Evolutionary conservation across 2,888 invertebrate species (phyloP).

Genomic region (Gortyna flavago): DNA sequence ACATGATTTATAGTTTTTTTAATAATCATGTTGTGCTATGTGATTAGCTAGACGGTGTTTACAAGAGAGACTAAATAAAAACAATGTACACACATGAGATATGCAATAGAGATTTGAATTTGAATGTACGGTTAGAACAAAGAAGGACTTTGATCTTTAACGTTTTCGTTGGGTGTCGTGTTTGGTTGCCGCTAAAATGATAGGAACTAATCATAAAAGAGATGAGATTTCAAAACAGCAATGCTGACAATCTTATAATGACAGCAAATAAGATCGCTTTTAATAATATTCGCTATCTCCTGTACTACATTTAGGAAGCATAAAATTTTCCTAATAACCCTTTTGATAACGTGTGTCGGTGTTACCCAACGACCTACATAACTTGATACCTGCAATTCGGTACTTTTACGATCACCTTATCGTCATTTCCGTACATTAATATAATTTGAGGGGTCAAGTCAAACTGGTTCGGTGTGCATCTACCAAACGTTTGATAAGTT

Average conservation of each 20-base stretch:
- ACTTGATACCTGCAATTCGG: slow-evolving; percentile 51
- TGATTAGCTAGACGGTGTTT: not conserved
- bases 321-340: slow-evolving; percentile 55
- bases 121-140: not conserved
- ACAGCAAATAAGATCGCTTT: not conserved
- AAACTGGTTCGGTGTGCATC: slow-evolving; percentile 53
- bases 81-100: not conserved
- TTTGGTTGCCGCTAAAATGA: not conserved
- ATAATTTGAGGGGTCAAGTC: slow-evolving; percentile 48
- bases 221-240: not conserved
- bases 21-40: slow-evolving; percentile 5
- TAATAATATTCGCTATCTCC: not conserved
- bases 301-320: slow-evolving; percentile 32
- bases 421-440: slow-evolving; percentile 55
- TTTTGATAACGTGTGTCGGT: slow-evolving; percentile 55
- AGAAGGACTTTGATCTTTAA: not conserved
- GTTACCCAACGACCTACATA: slow-evolving; percentile 60
- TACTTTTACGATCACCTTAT: slow-evolving; percentile 51
- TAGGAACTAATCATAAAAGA: not conserved
- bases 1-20: slow-evolving; percentile 1
- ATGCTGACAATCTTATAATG: not conserved
- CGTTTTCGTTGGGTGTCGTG: not conserved
- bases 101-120: not conserved
- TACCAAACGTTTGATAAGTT: slow-evolving; percentile 52
- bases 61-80: not conserved